Conservation (phyloP, 2,888 invertebrate genomes). For the Brenthis hecate region DNA sequence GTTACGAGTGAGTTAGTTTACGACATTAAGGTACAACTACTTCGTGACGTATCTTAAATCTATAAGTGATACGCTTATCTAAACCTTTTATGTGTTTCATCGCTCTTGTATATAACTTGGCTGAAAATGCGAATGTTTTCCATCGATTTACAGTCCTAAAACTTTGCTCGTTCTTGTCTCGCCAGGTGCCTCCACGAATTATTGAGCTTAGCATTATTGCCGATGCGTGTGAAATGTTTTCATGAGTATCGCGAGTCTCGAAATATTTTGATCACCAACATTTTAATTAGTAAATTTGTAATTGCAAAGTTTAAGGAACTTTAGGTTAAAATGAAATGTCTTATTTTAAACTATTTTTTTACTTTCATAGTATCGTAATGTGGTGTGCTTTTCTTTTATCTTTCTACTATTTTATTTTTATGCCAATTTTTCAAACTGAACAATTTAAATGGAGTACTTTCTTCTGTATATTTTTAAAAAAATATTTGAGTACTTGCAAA, state of each 20-base stretch:
- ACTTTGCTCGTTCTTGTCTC: conserved; percentile 74
- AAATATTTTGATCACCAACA: conserved; percentile 50
- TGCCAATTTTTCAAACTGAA: too few relatives aligned
- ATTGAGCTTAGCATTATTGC: conserved; percentile 68
- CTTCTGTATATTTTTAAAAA: too few relatives aligned
- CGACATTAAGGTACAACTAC: not conserved
- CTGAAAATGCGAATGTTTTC: conserved; percentile 75
- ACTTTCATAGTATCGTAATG: too few relatives aligned
- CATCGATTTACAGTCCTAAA: conserved; percentile 68
- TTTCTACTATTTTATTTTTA: too few relatives aligned
- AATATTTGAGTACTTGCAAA: too few relatives aligned
- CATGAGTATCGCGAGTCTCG: conserved; percentile 64
- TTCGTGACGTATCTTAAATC: conserved; percentile 18
- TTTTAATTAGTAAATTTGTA: conserved; percentile 75
- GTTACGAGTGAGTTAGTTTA: not conserved
- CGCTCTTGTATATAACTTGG: conserved; percentile 72
- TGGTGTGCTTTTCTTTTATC: too few relatives aligned
- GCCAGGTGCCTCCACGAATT: conserved; percentile 68
- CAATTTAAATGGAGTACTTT: too few relatives aligned
- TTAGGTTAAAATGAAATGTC: too few relatives aligned
- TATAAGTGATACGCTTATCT: conserved; percentile 17
- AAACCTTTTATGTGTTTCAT: conserved; percentile 52
- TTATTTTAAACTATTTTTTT: too few relatives aligned
- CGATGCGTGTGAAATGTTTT: conserved; percentile 77
- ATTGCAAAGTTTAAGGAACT: conserved; percentile 64